Conservation (phyloP, 2,797 vertebrate species). For the Malurus splendens region DNA sequence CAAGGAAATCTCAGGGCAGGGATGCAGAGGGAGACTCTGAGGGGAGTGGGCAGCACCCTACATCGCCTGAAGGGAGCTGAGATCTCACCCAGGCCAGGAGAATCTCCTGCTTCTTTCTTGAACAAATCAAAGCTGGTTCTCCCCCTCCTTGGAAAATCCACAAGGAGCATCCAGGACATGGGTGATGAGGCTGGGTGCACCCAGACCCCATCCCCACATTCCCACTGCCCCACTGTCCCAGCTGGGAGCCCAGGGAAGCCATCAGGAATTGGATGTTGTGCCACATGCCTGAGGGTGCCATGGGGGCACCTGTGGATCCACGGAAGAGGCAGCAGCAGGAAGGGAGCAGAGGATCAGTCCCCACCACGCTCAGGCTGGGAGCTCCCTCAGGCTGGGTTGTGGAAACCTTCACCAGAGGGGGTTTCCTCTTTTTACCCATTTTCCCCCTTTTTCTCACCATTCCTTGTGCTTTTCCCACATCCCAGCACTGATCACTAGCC, state of each 20-base stretch:
- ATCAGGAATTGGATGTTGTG: fast-evolving
- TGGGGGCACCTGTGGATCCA: fast-evolving
- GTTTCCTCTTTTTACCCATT: neutral
- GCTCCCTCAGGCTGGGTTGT: neutral
- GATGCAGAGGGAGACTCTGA: neutral
- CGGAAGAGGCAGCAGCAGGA: neutral
- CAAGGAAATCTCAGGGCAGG: neutral
- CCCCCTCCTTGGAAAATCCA: neutral
- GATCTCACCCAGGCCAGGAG: neutral
- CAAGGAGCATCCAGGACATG: fast-evolving
- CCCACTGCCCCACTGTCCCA: fast-evolving
- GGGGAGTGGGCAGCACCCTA: neutral
- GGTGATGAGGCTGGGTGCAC: neutral
- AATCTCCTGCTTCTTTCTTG: neutral
- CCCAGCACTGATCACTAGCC: neutral
- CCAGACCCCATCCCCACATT: neutral
- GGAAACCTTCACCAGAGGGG: neutral
- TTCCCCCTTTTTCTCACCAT: neutral
- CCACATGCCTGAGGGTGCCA: fast-evolving
- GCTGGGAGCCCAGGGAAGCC: neutral
- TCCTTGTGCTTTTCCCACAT: neutral
- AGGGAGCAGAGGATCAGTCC: neutral
- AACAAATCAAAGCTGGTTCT: neutral
- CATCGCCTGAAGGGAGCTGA: neutral
- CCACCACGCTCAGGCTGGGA: fast-evolving